Base-by-base conservation (phyloP, 92 coral and sea anemone genomes). In the Metridium senile region DNA sequence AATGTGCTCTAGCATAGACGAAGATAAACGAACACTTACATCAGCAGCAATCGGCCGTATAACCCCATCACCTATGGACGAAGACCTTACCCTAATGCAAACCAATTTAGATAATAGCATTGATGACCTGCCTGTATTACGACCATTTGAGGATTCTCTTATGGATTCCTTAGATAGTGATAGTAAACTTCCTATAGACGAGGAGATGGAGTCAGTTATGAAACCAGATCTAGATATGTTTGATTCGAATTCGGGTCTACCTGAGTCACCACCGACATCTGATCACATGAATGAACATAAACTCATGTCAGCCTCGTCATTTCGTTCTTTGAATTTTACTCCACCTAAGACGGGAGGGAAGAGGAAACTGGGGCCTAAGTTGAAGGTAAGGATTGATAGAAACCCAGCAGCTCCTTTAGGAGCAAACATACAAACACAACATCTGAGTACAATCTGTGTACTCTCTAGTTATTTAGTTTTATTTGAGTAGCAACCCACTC, bases 191-290 rank as follows among this genome's bases (percentile, higher is more conserved):
- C 89, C 94, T 18, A 66, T 94, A 62, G 98, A 94, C 43, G 98
- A 92, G 64, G 97, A 94, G 61, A 94, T 92, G 94, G 98, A 94
- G 74, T 89, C 89, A 22, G 93, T 90, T n/a, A 84, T 88, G 46
- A 94, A 89, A 79, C 76, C 94, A 31, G 93, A 94, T 31, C 34
- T 90, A 73, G 96, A 94, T 29, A 88, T 91, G 74, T 77, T 92
- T 29, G 66, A 82, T 47, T 68, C 90, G 0, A 47, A 90, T 27
- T 46, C 87, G 27, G 83, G 88, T 39, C 75, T 92, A 18, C 76
- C 91, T 7, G 93, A 87, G 39, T 82, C 98, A 0, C 91, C 80
- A 20, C 82, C 87, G 16, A 66, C 85, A 8, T 54, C 85, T 75
- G 76, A 75, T 43, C 84, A 81, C 79, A 51, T 65, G 16, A 64